Evolutionary conservation across 2,797 vertebrate genomes (phyloP).

Genomic region (Tenualosa thibaudeaui): DNA sequence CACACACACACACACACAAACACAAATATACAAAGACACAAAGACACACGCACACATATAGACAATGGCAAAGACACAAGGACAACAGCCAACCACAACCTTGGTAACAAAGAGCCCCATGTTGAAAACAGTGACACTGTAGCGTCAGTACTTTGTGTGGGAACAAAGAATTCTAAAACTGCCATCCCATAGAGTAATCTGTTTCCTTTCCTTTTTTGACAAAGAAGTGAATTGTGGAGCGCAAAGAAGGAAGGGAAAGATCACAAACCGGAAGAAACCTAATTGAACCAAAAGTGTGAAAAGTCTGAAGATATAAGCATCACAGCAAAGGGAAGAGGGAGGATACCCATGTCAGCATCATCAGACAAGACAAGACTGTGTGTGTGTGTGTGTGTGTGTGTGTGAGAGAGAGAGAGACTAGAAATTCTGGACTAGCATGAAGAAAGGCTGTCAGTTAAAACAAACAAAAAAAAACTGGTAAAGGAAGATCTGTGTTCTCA

Average conservation of each 20-base stretch:
- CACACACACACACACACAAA: neutral
- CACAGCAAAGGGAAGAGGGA: no score
- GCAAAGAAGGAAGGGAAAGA: neutral
- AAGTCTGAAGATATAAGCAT: no score
- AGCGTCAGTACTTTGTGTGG: neutral
- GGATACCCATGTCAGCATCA: neutral
- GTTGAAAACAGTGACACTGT: neutral
- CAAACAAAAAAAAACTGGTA: neutral
- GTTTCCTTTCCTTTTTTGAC: neutral
- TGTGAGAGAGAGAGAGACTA: neutral
- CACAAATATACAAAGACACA: constrained; percentile 1
- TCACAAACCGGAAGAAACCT: neutral
- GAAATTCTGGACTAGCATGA: neutral
- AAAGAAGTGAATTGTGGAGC: neutral
- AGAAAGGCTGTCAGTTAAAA: neutral
- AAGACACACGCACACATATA: neutral
- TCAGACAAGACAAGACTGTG: neutral
- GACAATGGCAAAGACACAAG: neutral
- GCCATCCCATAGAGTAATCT: neutral
- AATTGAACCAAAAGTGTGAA: neutral
- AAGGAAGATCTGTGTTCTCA: neutral
- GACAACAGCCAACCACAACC: neutral
- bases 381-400: neutral
- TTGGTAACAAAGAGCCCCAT: neutral
- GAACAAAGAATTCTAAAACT: neutral